A percentile compares a stretch with the other conserved stretches of the same genome.
phyloP scores from a whole-genome alignment of 2,113 vertebrate genomes.

The Takifugu bimaculatus region DNA sequence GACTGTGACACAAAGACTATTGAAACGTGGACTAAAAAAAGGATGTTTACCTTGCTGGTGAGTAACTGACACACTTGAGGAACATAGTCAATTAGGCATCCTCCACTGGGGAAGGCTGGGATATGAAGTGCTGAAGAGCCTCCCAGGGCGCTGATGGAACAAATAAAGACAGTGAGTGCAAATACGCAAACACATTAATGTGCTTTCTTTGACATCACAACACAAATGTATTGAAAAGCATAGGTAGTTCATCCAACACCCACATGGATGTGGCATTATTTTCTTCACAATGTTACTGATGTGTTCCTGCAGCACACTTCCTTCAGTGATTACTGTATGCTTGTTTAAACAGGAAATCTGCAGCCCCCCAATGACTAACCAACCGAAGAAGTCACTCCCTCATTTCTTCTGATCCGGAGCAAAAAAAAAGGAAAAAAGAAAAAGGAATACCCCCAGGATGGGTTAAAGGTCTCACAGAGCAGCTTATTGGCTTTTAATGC shows the following conservation, averaged over 20 bases:
- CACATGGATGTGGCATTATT: constrained; percentile 13
- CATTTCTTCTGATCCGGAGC: constrained; percentile 40
- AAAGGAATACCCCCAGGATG: constrained; percentile 53
- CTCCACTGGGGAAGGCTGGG: constrained; percentile 92
- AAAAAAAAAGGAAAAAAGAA: constrained; percentile 45
- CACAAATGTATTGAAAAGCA: constrained; percentile 3
- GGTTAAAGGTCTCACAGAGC: constrained; percentile 58
- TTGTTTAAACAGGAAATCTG: constrained; percentile 65
- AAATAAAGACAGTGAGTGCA: constrained; percentile 19
- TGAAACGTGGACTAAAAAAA: neutral
- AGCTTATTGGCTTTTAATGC: constrained; percentile 58
- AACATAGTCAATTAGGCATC: constrained; percentile 97
- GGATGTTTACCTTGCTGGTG: constrained; percentile 89
- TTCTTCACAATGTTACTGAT: constrained; percentile 40
- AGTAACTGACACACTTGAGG: constrained; percentile 97
- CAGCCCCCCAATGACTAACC: constrained; percentile 54
- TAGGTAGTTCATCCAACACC: constrained; percentile 7
- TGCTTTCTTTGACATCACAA: too few relatives aligned
- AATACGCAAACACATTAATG: neutral
- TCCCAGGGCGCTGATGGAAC: constrained; percentile 85
- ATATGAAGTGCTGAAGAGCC: constrained; percentile 95
- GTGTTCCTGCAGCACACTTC: constrained; percentile 47
- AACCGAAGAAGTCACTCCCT: constrained; percentile 44
- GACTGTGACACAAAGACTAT: too few relatives aligned
- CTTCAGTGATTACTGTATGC: constrained; percentile 60